phyloP scores from a whole-genome alignment of 2,888 invertebrate genomes.

The Mesorhabditis spiculigera region DNA sequence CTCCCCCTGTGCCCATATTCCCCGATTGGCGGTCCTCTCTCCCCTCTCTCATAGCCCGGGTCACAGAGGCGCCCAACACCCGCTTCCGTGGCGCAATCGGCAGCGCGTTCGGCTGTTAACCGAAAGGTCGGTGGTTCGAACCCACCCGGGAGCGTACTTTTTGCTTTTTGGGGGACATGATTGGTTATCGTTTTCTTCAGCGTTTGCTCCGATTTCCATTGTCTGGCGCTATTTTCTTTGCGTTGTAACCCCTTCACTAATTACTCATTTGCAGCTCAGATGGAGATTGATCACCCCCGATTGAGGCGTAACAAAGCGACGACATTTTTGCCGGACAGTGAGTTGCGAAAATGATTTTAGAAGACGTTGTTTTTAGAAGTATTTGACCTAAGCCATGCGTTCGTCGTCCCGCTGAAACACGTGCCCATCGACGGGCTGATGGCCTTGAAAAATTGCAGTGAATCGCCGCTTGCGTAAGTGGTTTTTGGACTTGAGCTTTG shows the following conservation, averaged over 20 bases:
- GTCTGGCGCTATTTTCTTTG: neutral
- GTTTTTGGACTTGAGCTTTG: too few species aligned
- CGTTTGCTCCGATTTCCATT: neutral
- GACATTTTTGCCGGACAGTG: neutral
- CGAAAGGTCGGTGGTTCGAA: conserved; percentile 58
- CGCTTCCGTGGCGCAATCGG: conserved; percentile 48
- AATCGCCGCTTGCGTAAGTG: neutral
- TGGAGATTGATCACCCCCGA: neutral
- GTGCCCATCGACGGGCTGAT: neutral
- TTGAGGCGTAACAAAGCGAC: conserved; percentile 3
- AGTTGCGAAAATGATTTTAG: neutral
- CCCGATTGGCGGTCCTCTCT: too few species aligned
- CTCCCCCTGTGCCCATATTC: too few species aligned
- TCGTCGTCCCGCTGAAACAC: neutral
- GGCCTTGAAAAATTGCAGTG: neutral
- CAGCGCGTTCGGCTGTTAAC: conserved; percentile 58
- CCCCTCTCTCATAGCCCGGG: too few species aligned
- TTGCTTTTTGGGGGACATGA: conserved; percentile 8
- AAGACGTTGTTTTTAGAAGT: neutral
- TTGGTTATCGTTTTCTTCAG: neutral
- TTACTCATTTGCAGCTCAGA: neutral
- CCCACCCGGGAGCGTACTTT: conserved; percentile 51
- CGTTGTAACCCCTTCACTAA: neutral
- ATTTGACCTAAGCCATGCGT: neutral
- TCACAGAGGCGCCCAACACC: too few species aligned